Evolutionary conservation across 2,888 invertebrate genomes (phyloP), one percentile per base, ranked within the genome.

Genomic region (Syrista parreyssii): DNA sequence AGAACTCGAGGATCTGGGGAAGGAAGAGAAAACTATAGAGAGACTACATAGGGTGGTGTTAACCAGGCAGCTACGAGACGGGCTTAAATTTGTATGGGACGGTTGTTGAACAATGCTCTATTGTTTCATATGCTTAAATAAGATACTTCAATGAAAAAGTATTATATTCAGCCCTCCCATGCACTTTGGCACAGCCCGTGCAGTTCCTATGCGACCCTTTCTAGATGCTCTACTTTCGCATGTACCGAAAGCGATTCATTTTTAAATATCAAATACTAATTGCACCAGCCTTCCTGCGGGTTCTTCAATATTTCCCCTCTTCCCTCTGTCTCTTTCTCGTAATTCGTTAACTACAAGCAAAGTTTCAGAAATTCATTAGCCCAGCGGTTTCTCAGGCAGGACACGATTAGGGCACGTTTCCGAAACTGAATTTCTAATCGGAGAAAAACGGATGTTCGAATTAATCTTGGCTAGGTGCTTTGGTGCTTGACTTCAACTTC

Each of bases 401-500:
- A 40, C 40, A 15, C 40, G 40, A 40, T 40, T 15, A 40, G 15
- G 40, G 40, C 40, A 40, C 40, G 40, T 15, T 40, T 40, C 40
- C 40, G 40, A 40, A 40, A 40, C 40, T 75, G 71, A 78, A 78
- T 78, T 78, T 82, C 83, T 87, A 88, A 88, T 87, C 84, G 86
- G 82, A 83, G 85, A 88, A 88, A 86, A 87, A 87, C 86, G 85
- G 86, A 85, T 87, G 86, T 85, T 84, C 85, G 86, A 88, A 89
- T 89, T 88, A 89, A 89, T 89, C 86, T 86, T 79, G 80, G 81
- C 79, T 78, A 79, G 80, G 78, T 78, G 81, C 81, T 84, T 79
- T 81, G 82, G 82, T 12, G 32, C 80, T 79, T 81, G 81, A 84
- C 82, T 84, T 86, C 80, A 85, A 83, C 83, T 87, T 83, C 83